Evolutionary conservation across 2,797 vertebrate genomes (phyloP), one percentile per base, ranked within the genome.

Genomic region (Psittacula derbiana): DNA sequence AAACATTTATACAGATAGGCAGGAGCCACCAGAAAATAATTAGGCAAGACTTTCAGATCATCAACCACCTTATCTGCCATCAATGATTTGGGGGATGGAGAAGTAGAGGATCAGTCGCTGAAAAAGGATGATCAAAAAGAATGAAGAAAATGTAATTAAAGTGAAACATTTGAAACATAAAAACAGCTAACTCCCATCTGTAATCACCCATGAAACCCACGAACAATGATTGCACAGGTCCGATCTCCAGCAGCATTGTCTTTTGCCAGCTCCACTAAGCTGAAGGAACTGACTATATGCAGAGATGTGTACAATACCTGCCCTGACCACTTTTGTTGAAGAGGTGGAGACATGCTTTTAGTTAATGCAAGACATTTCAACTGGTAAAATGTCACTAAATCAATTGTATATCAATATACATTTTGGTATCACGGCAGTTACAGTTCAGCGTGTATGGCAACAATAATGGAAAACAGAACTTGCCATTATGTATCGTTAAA

Each of bases 401-500:
- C 88, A 52, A 86, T 33, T 70, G 40, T 30, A 8, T 75, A 87
- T 73, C 90, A 55, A 40, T 74, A 72, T 6, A 31, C 44, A 31
- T 55, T 92, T 44, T 83, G 46, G 49, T 92, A 50, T 80, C 10
- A 3, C 25, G 16, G 64, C 90, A 88, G 66, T 71, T 86, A 65
- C 82, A 90, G 75, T 72, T 91, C 64, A 57, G 70, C 1, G 0
- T 88, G 89, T 72, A 92, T 62, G 38, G 55, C 80, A 85, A 90
- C 72, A 85, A 74, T 93, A 96, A 95, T 93, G 75, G 55, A 93
- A 95, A 96, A 57, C 91, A 96, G 95, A 92, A 79, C 83, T 93
- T 46, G 36, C 74, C 71, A 89, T 93, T 57, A 70, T 52, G 66
- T 38, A 71, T 88, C 89, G 95, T 80, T 76, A 96, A 95, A 94